Conservation (phyloP, 1,140 invertebrate genomes). For the Teleopsis dalmanni region DNA sequence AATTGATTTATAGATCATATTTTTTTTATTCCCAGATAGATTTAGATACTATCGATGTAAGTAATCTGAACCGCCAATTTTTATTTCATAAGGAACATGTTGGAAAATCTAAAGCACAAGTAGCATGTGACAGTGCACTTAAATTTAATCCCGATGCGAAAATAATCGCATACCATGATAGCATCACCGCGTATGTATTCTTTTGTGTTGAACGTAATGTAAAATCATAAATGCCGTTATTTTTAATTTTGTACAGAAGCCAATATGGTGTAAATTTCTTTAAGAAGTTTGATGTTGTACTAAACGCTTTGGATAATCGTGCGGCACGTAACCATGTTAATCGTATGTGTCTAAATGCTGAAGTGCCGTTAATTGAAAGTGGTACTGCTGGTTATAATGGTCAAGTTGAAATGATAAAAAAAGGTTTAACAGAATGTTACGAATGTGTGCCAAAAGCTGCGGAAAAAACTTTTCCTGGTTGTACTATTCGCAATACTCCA, state of each 20-base stretch:
- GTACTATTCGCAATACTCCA: constrained; percentile 99
- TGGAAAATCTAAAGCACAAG: constrained; percentile 87
- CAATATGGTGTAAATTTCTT: constrained; percentile 90
- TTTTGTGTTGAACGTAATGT: neutral
- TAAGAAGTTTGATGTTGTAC: constrained; percentile 83
- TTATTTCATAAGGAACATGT: constrained; percentile 97
- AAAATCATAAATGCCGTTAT: neutral
- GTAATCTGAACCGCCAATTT: constrained; percentile 97
- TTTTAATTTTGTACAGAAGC: constrained; percentile 50
- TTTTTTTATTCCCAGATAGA: constrained; percentile 76
- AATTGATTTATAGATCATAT: neutral
- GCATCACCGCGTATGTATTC: constrained; percentile 71
- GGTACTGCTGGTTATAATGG: constrained; percentile 95
- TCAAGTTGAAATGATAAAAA: constrained; percentile 76
- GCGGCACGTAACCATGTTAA: constrained; percentile 97
- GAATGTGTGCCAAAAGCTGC: constrained; percentile 89
- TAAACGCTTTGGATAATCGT: constrained; percentile 97
- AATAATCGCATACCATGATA: constrained; percentile 87
- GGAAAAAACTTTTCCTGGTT: constrained; percentile 92
- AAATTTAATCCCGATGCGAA: constrained; percentile 82
- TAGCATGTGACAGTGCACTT: constrained; percentile 82
- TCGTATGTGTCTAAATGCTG: constrained; percentile 93
- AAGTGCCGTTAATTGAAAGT: constrained; percentile 91
- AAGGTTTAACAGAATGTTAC: constrained; percentile 90
- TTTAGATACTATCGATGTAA: constrained; percentile 99